Base-by-base conservation (phyloP, 2,888 invertebrate genomes). In the Bugulina stolonifera region DNA sequence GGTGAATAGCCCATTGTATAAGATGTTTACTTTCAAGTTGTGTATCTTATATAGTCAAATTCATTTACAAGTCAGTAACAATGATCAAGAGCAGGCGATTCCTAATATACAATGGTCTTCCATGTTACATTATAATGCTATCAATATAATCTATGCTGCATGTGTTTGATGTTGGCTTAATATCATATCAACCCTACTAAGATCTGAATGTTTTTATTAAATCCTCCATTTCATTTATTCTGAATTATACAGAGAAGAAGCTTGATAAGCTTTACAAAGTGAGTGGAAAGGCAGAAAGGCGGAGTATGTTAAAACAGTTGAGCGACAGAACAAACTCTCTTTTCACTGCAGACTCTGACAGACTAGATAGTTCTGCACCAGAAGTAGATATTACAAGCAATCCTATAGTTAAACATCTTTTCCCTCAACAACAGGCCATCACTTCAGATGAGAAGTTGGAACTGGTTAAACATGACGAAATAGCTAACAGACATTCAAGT, bases 391-490 rank as follows among this genome's bases (percentile, higher is more conserved):
- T 64, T 5, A 34, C 10, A 29, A 64, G 34, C 32, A 64, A 64
- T n/a, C 32, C 34, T 18, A 32, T 64, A 18, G 32, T 32, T 5
- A 22, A 25, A 25, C 22, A 27, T 22, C 64, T 64, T 29, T 64
- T 64, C 32, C 64, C 64, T 14, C 43, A 43, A 10, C 32, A 64
- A n/a, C 64, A 64, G 32, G 25, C 64, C 5, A 27, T 64, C 5
- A 64, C 29, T 14, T 5, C 64, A 29, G 32, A 64, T 25, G 64
- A 64, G n/a, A 64, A 64, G 27, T 34, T 32, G 14, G 64, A 64
- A 64, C 64, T 64, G 22, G 64, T 64, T 29, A 64, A 64, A 27
- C 10, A 64, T 64, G 64, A 64, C 32, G 25, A 64, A 64, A 27
- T 64, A 14, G 5, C 43, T 43, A 43, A 5, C 43, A 18, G 43